A percentile compares a stretch with the other conserved stretches of the same genome.
These are phyloP conservation scores for Verasper variegatus DNA, from an alignment of 2,113 vertebrate genomes.

Conservation along the genomic window DNA sequence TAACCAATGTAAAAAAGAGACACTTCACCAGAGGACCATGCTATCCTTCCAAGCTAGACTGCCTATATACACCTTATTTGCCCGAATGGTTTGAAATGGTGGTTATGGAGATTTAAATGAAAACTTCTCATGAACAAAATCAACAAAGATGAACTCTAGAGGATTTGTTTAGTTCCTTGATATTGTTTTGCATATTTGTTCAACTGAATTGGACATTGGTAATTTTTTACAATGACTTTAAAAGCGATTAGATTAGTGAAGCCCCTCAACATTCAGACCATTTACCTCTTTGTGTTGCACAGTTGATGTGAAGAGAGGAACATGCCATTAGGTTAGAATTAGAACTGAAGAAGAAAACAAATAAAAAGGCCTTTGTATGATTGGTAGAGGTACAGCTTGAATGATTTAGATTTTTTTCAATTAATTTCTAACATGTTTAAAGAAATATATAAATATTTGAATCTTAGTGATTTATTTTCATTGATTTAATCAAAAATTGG, in stretches of 20 bases:
- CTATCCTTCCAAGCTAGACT: no score
- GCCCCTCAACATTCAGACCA: background rate
- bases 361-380: background rate
- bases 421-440: no score
- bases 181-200: background rate
- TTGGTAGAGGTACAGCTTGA: no score
- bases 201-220: background rate
- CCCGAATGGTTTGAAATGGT: background rate
- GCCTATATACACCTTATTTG: background rate
- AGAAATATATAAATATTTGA: no score
- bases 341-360: no score
- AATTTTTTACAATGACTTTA: constrained; percentile 1
- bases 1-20: background rate
- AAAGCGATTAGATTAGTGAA: background rate
- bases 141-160: background rate
- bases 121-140: background rate
- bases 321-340: no score
- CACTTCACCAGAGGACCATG: background rate
- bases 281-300: no score
- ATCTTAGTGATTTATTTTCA: no score
- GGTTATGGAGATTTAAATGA: constrained; percentile 6
- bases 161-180: background rate
- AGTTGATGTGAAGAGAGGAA: no score
- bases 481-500: no score
- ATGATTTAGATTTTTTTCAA: no score